These are phyloP conservation scores for Apotomis turbidana DNA, from an alignment of 2,888 invertebrate species.

Conservation along the genomic window DNA sequence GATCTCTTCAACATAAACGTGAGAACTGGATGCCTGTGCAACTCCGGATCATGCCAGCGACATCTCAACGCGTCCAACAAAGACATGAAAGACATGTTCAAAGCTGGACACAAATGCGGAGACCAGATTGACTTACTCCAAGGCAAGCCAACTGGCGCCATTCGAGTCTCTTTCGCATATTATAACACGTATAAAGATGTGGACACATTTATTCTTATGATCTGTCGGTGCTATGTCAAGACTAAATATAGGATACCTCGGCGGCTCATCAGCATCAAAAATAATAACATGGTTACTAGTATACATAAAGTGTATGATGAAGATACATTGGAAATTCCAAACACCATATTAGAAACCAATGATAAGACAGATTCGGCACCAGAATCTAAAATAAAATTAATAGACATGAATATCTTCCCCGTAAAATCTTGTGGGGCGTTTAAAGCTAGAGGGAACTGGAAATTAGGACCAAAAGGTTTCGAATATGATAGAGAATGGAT, in stretches of 20 bases:
- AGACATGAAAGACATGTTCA: conserved; percentile 90
- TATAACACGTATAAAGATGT: conserved; percentile 91
- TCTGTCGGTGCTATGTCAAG: conserved; percentile 89
- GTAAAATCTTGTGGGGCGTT: conserved; percentile 95
- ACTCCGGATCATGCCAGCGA: conserved; percentile 96
- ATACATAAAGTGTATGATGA: conserved; percentile 48
- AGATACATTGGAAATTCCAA: conserved; percentile 49
- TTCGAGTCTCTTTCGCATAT: conserved; percentile 96
- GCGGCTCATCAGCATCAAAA: conserved; percentile 53
- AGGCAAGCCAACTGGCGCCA: conserved; percentile 95
- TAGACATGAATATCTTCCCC: conserved; percentile 87
- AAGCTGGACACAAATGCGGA: conserved; percentile 96
- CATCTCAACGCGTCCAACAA: conserved; percentile 88
- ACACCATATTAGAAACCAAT: conserved; percentile 45
- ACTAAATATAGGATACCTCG: conserved; percentile 58
- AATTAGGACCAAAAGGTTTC: conserved; percentile 89
- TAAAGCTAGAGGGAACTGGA: conserved; percentile 87
- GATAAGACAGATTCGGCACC: conserved; percentile 44
- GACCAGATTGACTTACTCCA: conserved; percentile 93
- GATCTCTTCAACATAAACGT: conserved; percentile 93
- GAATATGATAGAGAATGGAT: conserved; percentile 97
- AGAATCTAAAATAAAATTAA: conserved; percentile 56
- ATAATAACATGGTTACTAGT: conserved; percentile 44
- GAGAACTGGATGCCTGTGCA: conserved; percentile 98
- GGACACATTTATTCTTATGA: conserved; percentile 88